Base-by-base conservation (phyloP, 2,113 vertebrate genomes). In the Argyrosomus japonicus region DNA sequence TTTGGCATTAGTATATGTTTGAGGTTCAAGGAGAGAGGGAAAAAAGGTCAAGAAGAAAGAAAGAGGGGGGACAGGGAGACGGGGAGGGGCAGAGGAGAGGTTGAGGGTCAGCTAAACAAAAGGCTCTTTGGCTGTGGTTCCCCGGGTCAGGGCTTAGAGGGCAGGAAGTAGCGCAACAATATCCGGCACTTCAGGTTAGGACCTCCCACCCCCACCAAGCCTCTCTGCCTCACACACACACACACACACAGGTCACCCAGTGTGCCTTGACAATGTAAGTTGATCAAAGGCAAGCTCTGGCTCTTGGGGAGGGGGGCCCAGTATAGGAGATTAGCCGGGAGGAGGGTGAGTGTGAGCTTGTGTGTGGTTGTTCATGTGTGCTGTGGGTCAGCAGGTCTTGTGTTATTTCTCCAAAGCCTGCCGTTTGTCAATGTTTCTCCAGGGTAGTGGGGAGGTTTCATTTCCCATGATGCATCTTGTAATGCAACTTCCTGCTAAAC, bases 151-250 rank as follows among this genome's bases (percentile, higher is more conserved):
- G 85, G 89, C 91, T 93, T 89, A 82, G 75, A 88, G 88, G 92
- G 85, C 91, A 93, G 92, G 92, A 93, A 94, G 91, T 91, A 89
- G 77, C 23, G 58, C 81, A 86, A 91, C 90, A 93, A 93, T 93
- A 93, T 94, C 91, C 88, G 69, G 70, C 91, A 86, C 91, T 93
- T 87, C 83, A 91, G 84, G 81, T 88, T 88, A 64, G 84, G 84
- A 81, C 87, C 88, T 81, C 77, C 77, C 63, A 60, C 63, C 87
- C 83, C 84, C 77, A 63, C 36, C 23, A 23, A 40, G 79, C n/a
- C 69, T 75, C 76, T 76, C 69, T 68, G 68, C 36, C 87, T 79
- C 40, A 75, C 71, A 47, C 45, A 47, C 45, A 75, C 84, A 79
- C 90, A 79, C 87, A 83, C 82, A 81, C 83, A 84, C 63, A 87